These are phyloP conservation scores for Leptinotarsa texana DNA, from an alignment of 1,140 invertebrate genomes.

Conservation along the genomic window DNA sequence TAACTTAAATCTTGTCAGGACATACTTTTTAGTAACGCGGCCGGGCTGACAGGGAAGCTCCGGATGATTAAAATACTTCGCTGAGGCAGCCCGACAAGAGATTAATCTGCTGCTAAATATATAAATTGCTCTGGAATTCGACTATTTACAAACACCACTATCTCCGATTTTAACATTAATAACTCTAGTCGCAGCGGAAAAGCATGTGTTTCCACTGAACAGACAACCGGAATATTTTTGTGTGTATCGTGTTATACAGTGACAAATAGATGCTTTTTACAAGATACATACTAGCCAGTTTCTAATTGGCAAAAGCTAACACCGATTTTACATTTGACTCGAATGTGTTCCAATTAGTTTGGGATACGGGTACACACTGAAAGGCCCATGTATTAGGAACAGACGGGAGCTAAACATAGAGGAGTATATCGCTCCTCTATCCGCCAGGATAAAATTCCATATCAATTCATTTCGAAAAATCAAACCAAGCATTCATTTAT, in stretches of 20 bases:
- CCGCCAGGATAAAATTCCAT: too few relatives aligned
- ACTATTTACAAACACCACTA: conserved; percentile 53
- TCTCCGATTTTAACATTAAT: conserved; percentile 48
- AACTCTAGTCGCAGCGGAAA: background rate
- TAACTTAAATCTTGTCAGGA: conserved; percentile 32
- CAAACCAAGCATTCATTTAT: too few relatives aligned
- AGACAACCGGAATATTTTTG: conserved; percentile 8
- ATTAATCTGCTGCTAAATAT: conserved; percentile 54
- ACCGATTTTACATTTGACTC: conserved; percentile 17
- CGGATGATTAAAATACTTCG: conserved; percentile 49
- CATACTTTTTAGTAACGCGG: conserved; percentile 46
- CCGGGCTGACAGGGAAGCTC: conserved; percentile 42
- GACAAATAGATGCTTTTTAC: conserved; percentile 33
- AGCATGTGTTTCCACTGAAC: conserved; percentile 6
- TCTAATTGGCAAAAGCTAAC: conserved; percentile 24
- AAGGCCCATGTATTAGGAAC: background rate
- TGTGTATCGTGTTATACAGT: conserved; percentile 14
- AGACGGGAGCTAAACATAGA: background rate
- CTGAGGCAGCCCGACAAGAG: conserved; percentile 47
- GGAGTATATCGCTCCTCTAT: too few relatives aligned
- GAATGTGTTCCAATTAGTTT: conserved; percentile 21
- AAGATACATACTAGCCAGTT: conserved; percentile 23
- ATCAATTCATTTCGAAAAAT: too few relatives aligned
- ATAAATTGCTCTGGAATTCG: conserved; percentile 53
- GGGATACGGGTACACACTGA: background rate